phyloP scores from a whole-genome alignment of 64 coral and sea anemone species.

The Acropora yongei region DNA sequence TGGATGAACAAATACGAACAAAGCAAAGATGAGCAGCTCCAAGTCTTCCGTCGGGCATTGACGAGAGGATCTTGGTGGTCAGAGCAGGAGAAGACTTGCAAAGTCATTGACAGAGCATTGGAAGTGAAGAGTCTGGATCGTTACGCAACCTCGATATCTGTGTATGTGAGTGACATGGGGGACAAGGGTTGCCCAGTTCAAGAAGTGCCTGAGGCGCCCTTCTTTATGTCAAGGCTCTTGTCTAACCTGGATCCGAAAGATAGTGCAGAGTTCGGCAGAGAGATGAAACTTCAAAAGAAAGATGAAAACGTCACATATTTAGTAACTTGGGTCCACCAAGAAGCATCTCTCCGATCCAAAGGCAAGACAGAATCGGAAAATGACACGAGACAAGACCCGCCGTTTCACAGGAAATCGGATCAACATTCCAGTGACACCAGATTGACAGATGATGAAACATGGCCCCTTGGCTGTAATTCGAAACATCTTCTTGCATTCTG shows the following conservation, averaged over 20 bases:
- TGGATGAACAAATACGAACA: neutral
- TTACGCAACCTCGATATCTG: neutral
- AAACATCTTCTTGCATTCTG: constrained; percentile 65
- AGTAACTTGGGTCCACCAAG: constrained; percentile 30
- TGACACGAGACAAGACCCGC: no score
- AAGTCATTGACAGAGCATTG: constrained; percentile 45
- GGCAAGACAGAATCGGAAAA: constrained; percentile 29
- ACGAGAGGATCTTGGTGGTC: neutral
- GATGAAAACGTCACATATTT: constrained; percentile 62
- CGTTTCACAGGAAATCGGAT: neutral
- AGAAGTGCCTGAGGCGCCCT: constrained; percentile 10
- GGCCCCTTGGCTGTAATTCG: constrained; percentile 43
- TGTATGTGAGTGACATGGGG: constrained; percentile 47
- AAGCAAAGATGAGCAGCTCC: neutral
- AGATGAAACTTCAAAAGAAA: neutral
- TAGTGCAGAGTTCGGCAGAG: constrained; percentile 27
- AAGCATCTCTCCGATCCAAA: constrained; percentile 38
- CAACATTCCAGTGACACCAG: constrained; percentile 11
- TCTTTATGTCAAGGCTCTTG: constrained; percentile 45
- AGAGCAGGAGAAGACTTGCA: no score
- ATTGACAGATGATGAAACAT: constrained; percentile 27
- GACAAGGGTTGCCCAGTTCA: constrained; percentile 39
- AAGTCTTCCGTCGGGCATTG: neutral
- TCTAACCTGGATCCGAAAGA: constrained; percentile 1
- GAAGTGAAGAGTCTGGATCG: neutral